phyloP scores from a whole-genome alignment of 1,140 invertebrate species.

The Penaeus japonicus region DNA sequence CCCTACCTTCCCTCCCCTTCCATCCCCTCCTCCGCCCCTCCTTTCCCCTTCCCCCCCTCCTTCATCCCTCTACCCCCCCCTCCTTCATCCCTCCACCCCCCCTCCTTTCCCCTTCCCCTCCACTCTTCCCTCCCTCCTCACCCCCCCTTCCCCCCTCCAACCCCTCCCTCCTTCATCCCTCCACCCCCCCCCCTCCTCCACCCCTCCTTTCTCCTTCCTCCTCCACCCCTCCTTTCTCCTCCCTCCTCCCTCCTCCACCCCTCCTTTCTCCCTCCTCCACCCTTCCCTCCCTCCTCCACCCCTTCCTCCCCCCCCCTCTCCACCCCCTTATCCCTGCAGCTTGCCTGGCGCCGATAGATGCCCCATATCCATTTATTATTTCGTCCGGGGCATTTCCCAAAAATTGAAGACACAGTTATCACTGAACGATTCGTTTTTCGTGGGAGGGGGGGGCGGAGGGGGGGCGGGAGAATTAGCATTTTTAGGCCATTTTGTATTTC shows the following conservation, averaged over 20 bases:
- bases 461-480: slow-evolving; percentile 48
- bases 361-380: slow-evolving; percentile 54
- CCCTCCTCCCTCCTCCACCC: neutral
- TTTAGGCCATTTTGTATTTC: slow-evolving; percentile 56
- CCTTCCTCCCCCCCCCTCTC: neutral
- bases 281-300: neutral
- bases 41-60: neutral
- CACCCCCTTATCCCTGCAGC: neutral
- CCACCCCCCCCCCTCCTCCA: neutral
- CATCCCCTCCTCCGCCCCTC: too few species aligned
- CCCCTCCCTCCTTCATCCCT: neutral
- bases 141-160: neutral
- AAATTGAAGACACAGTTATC: slow-evolving; percentile 57
- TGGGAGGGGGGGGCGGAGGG: neutral
- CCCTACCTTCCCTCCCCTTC: too few species aligned
- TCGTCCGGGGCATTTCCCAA: slow-evolving; percentile 41
- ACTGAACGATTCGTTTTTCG: slow-evolving; percentile 52
- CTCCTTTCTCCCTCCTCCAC: neutral
- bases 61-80: neutral
- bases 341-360: slow-evolving; percentile 31
- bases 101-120: too few species aligned
- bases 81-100: neutral
- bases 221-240: neutral
- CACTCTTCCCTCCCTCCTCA: neutral
- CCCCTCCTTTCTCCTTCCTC: neutral